Evolutionary conservation across 2,113 vertebrate species (phyloP), one percentile per base, ranked within the genome.

Genomic region (Sus scrofa): DNA sequence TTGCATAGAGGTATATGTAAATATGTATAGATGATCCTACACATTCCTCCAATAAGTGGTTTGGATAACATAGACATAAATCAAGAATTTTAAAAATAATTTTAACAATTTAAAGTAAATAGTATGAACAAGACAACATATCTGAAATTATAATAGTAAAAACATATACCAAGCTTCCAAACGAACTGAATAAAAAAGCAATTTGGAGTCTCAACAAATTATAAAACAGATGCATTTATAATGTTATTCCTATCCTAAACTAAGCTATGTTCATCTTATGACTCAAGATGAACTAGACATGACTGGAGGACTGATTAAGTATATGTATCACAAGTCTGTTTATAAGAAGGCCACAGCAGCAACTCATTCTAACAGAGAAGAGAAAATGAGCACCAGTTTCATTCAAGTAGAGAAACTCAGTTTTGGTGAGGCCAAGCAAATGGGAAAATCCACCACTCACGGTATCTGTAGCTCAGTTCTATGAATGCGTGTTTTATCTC

Each of bases 141-240:
- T 52, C 7, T 68, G 7, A 77, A 73, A 74, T 68, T 24, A 32
- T 78, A 39, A 37, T 62, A 70, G 2, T 52, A 75, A 74, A 87
- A 85, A 60, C 5, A 71, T 54, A 86, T 22, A 75, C n/a, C 22
- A 86, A 74, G 26, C 54, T 97, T 94, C 27, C 24, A 94, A 70
- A 84, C 20, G 27, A 92, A 62, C 2, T 79, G 8, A 92, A n/a
- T 54, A 70, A 63, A 78, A 79, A 78, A 20, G 22, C 10, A 96
- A 70, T 13, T 86, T 5, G 22, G 18, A 44, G 18, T 63, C 18
- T 68, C 77, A 84, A 54, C 63, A 19, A 68, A 79, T 73, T 54
- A 58, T 19, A 60, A 58, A 86, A 39, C 24, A 2, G 10, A 58
- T 52, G 63, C 6, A 63, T 34, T 78, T 67, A 63, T 12, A 88